Conservation (phyloP, 2,113 vertebrate genomes). For the Malurus melanocephalus region DNA sequence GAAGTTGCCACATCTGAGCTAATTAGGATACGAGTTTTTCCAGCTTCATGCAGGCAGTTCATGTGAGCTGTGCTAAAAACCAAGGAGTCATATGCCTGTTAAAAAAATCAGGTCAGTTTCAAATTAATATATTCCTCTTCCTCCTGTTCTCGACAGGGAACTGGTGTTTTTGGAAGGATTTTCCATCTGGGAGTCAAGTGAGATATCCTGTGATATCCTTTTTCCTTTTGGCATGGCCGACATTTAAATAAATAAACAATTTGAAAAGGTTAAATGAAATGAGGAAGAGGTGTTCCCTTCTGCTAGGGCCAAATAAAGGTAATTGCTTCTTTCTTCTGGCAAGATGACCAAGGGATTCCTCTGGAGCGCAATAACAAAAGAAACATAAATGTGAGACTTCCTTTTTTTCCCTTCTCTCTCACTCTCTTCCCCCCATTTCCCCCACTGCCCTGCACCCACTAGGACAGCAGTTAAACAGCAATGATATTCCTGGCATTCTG, state of each 20-base stretch:
- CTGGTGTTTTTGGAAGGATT: not conserved
- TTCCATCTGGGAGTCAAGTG: not conserved
- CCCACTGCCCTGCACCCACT: not conserved
- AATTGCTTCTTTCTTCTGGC: not conserved
- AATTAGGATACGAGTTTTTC: not conserved
- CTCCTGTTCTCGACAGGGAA: not conserved
- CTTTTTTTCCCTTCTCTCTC: not conserved
- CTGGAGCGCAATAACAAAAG: not conserved
- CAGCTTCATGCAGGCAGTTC: not conserved
- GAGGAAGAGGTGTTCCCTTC: not conserved
- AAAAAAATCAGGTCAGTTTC: constrained; percentile 20
- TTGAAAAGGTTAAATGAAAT: not conserved
- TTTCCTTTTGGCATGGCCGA: not conserved
- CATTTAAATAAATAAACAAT: not conserved
- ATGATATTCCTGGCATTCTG: not conserved
- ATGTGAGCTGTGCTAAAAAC: not conserved
- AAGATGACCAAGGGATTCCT: not conserved
- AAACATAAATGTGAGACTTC: not conserved
- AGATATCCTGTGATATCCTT: not conserved
- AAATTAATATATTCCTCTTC: not conserved
- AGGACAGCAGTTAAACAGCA: not conserved
- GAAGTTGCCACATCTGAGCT: not conserved
- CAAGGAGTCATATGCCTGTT: not conserved
- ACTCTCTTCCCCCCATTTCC: not conserved
- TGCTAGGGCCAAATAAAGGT: not conserved